These are phyloP conservation scores for Junonia oenone DNA, from an alignment of 2,888 invertebrate genomes.

Conservation along the genomic window DNA sequence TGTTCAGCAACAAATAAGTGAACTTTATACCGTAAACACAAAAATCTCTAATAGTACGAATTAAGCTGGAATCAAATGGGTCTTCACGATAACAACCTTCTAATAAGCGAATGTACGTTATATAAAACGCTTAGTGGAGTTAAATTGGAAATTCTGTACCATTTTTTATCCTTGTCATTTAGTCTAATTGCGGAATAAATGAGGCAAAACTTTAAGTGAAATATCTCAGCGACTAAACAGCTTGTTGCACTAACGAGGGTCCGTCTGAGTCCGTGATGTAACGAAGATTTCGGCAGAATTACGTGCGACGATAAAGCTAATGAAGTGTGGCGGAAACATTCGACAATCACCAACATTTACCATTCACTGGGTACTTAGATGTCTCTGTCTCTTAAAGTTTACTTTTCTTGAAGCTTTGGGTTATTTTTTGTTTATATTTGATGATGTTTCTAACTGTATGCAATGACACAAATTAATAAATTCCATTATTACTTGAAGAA, in stretches of 20 bases:
- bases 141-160: not conserved
- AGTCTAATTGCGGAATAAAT: constrained; percentile 46
- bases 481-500: not conserved
- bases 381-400: too few species aligned
- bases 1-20: constrained; percentile 12
- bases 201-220: constrained; percentile 52
- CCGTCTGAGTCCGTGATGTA: constrained; percentile 44
- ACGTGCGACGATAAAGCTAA: constrained; percentile 58
- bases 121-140: not conserved
- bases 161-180: constrained; percentile 12
- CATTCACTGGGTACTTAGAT: not conserved
- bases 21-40: not conserved
- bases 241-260: constrained; percentile 41
- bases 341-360: constrained; percentile 9
- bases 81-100: not conserved
- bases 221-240: constrained; percentile 37
- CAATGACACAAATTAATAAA: too few species aligned
- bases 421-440: not conserved
- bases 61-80: not conserved
- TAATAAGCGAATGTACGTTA: not conserved
- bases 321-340: constrained; percentile 50
- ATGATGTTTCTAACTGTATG: too few species aligned
- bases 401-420: not conserved
- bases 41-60: not conserved
- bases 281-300: constrained; percentile 61